Base-by-base conservation (phyloP, 2,888 invertebrate genomes). In the Drosophila picticornis region DNA sequence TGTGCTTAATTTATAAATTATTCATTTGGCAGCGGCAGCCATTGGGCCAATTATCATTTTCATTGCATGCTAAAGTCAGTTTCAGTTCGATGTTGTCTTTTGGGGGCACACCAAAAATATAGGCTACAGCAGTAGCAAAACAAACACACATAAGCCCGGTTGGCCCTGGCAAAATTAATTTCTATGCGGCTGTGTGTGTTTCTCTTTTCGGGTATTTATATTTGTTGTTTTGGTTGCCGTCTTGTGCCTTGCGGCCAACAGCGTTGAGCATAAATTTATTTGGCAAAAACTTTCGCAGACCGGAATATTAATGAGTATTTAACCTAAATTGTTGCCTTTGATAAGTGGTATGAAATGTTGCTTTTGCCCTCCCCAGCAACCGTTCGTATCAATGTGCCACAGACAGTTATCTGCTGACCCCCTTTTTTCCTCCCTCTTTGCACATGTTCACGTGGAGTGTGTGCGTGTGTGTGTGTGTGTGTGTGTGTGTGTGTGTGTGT, bases 291-390 rank as follows among this genome's bases (percentile, higher is more conserved):
- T 90, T 88, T 88, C 68, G 89, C 86, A 86, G 88, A 90, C 90
- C 90, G 90, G 88, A 90, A 88, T 88, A 88, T 88, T 88, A 90
- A 88, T 88, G 90, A 90, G 88, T 88, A 88, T 90, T 88, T 90
- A 90, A 88, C 88, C 89, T 83, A 90, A 88, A 90, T 90, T 89
- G 90, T 88, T 88, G 88, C 90, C 90, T 84, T 87, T 87, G 88
- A 88, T 90, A 88, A 88, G 90, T 90, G 90, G 80, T 88, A 90
- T 86, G 82, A 83, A 88, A 83, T 85, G 80, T 74, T 59, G 70
- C 77, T 43, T 31, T 6, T 6, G n/a, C 11, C n/a, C 29, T 38
- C n/a, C 13, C 55, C 19, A 16, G 16, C 34, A n/a, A 16, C 82
- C 73, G 56, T 68, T 69, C 82, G 77, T 89, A 85, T 85, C 84